phyloP scores from a whole-genome alignment of 2,888 invertebrate genomes.

The Napeogenes sylphis region DNA sequence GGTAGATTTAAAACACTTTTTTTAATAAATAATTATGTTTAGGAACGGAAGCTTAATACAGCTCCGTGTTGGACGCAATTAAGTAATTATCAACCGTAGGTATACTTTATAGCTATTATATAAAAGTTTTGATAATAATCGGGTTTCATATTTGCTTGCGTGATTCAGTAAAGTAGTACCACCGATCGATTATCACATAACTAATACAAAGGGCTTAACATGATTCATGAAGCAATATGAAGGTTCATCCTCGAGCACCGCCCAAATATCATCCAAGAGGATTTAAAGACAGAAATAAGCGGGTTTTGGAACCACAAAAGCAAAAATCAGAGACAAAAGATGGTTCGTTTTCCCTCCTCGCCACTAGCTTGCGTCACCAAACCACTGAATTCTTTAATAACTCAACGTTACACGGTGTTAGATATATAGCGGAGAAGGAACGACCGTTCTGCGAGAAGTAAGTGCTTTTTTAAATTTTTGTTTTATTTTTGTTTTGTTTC shows the following conservation, averaged over 20 bases:
- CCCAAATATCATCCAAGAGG: slow-evolving; percentile 34
- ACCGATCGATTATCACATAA: slow-evolving; percentile 11
- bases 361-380: slow-evolving; percentile 83
- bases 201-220: slow-evolving; percentile 4
- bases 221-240: slow-evolving; percentile 43
- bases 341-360: slow-evolving; percentile 63
- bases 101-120: slow-evolving; percentile 1
- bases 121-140: slow-evolving; percentile 39
- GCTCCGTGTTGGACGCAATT: slow-evolving; percentile 9
- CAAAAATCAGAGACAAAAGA: slow-evolving; percentile 37
- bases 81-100: slow-evolving; percentile 30
- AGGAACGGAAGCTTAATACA: neutral
- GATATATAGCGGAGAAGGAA: slow-evolving; percentile 86
- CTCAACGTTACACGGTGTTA: slow-evolving; percentile 87
- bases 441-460: slow-evolving; percentile 88
- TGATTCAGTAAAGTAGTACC: slow-evolving; percentile 40
- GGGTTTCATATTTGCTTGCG: slow-evolving; percentile 51
- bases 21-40: neutral
- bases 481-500: no score
- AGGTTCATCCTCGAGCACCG: slow-evolving; percentile 53
- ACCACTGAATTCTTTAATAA: slow-evolving; percentile 86
- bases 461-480: slow-evolving; percentile 34
- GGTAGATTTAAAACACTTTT: no score
- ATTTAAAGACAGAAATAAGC: slow-evolving; percentile 25
- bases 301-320: slow-evolving; percentile 20